These are phyloP conservation scores for Condylura cristata DNA, from an alignment of 2,113 vertebrate species.

Conservation along the genomic window DNA sequence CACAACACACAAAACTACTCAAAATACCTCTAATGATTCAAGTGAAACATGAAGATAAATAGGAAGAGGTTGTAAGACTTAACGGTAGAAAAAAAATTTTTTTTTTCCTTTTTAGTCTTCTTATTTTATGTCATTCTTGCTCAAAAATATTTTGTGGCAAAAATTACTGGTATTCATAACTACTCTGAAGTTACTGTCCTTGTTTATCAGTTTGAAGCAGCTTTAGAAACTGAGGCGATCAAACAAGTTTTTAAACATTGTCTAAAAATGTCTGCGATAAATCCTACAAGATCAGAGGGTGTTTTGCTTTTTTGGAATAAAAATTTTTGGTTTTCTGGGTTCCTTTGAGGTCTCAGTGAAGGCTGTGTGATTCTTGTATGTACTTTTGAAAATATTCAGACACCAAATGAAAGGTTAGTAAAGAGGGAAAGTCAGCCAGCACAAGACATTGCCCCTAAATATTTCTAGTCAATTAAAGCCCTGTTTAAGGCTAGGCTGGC, in stretches of 20 bases:
- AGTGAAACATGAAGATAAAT: not conserved
- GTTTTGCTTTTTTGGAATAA: slow-evolving; percentile 48
- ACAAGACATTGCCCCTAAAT: slow-evolving; percentile 46
- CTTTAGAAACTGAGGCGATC: slow-evolving; percentile 29
- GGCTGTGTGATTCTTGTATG: not conserved
- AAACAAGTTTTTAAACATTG: slow-evolving; percentile 32
- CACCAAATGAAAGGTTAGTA: not conserved
- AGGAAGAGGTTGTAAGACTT: not conserved
- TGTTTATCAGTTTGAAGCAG: slow-evolving; percentile 41
- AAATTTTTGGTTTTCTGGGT: not conserved
- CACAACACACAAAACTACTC: not conserved
- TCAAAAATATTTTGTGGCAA: slow-evolving; percentile 38
- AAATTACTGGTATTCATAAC: slow-evolving; percentile 33
- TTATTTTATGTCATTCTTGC: slow-evolving; percentile 44
- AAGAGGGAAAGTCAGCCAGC: slow-evolving; percentile 39
- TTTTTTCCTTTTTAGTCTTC: slow-evolving; percentile 39
- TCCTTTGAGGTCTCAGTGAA: not conserved
- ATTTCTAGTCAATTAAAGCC: slow-evolving; percentile 69
- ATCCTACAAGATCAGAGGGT: not conserved
- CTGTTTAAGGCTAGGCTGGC: slow-evolving; percentile 63
- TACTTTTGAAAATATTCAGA: slow-evolving; percentile 61
- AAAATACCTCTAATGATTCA: not conserved
- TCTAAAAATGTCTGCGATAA: not conserved
- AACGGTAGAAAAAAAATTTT: slow-evolving; percentile 13
- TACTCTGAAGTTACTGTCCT: slow-evolving; percentile 12